Evolutionary conservation across 2,797 vertebrate genomes (phyloP), one percentile per base, ranked within the genome.

Genomic region (Tamandua tetradactyla): DNA sequence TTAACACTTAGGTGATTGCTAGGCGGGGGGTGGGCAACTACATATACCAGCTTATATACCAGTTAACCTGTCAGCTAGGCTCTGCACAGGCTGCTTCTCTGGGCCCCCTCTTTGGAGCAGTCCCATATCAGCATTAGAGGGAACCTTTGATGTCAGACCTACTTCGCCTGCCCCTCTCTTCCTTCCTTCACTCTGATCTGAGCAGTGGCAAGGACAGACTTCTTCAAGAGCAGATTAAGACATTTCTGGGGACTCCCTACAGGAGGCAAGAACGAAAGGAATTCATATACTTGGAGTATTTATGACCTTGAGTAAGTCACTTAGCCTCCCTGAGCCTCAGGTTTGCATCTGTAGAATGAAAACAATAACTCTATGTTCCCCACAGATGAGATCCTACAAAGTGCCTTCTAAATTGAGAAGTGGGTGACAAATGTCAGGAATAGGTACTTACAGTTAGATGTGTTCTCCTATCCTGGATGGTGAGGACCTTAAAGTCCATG

Each of bases 291-390:
- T 13, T 37, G 37, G 57, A 1, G 27, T 11, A 4, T 72, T 23
- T 0, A 3, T 90, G 66, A 84, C 44, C 81, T 87, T 64, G 35
- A 95, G 61, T 40, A 55, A 40, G 17, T 79, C 44, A 82, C 71
- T 82, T 49, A 40, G 59, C 35, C 30, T 59, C 27, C 75, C 25
- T 66, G 57, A 95, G 64, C 25, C 81, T 95, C 27, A 18, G 42
- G 93, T 89, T 57, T 30, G 68, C 32, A 10, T 72, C 30, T 91
- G 62, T 75, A 52, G 91, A 64, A 72, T 57, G n/a, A 66, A 17
- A 92, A 59, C n/a, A 40, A 88, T 11, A 62, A 47, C 62, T 40
- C 2, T 14, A 11, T n/a, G 2, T 49, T 71, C 42, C 74, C 94
- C 30, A 17, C 8, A 76, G 55, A 74, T 61, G 44, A 72, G 23